Percentiles rank a stretch among this genome's conserved stretches.
These are phyloP conservation scores for Synergus umbraculus DNA, from an alignment of 2,888 invertebrate genomes.

Conservation along the genomic window DNA sequence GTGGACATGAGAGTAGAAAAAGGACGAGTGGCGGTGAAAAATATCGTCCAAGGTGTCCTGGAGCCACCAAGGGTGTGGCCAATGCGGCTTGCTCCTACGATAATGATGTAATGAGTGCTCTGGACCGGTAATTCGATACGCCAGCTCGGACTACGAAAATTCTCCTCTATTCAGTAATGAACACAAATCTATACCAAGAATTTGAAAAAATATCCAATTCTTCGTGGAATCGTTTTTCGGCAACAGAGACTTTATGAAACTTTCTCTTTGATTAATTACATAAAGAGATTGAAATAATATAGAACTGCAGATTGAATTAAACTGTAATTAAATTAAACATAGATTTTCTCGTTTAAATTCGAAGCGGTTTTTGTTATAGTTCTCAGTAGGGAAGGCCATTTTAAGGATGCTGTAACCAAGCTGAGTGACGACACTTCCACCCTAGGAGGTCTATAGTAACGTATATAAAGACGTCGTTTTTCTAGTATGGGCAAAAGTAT, in stretches of 20 bases:
- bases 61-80: slow-evolving; percentile 59
- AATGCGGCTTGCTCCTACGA: slow-evolving; percentile 66
- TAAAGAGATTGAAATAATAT: too few species aligned
- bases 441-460: slow-evolving; percentile 65
- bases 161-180: slow-evolving; percentile 12
- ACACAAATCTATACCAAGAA: slow-evolving; percentile 1
- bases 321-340: too few species aligned
- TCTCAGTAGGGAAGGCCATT: background rate
- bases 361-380: background rate
- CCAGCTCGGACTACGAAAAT: slow-evolving; percentile 46
- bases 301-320: background rate
- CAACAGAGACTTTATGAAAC: too few species aligned
- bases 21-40: slow-evolving; percentile 43
- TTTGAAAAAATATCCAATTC: background rate
- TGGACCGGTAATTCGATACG: slow-evolving; percentile 66
- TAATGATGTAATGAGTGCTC: slow-evolving; percentile 72
- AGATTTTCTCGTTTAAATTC: background rate
- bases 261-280: too few species aligned
- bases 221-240: too few species aligned
- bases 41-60: slow-evolving; percentile 53
- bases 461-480: slow-evolving; percentile 72
- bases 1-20: slow-evolving; percentile 30
- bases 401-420: slow-evolving; percentile 32
- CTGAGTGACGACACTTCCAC: slow-evolving; percentile 74
- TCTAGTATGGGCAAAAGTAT: slow-evolving; percentile 56